A percentile compares a stretch with the other conserved stretches of the same genome.
phyloP scores from a whole-genome alignment of 2,888 invertebrate species.

The Xiphydria camelus region DNA sequence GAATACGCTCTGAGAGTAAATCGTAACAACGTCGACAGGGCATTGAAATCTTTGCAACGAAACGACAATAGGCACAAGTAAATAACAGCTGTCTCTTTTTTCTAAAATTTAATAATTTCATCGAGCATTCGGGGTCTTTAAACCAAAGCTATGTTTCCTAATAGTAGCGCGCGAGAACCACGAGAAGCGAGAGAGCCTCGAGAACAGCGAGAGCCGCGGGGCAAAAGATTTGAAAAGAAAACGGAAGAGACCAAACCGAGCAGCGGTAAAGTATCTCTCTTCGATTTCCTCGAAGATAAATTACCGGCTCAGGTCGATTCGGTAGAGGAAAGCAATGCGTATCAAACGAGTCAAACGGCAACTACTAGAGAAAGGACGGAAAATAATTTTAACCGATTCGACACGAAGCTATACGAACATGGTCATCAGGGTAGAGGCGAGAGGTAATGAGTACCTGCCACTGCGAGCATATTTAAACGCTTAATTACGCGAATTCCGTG shows the following conservation, averaged over 20 bases:
- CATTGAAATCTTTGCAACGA: slow-evolving; percentile 69
- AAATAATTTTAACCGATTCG: slow-evolving; percentile 38
- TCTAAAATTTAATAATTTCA: too few species aligned
- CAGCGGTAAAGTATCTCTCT: slow-evolving; percentile 74
- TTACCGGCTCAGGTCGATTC: slow-evolving; percentile 63
- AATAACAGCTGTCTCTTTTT: too few species aligned
- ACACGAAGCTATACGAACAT: slow-evolving; percentile 29
- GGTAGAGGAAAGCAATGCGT: slow-evolving; percentile 55
- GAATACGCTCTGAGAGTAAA: slow-evolving; percentile 71
- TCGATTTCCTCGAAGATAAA: slow-evolving; percentile 83
- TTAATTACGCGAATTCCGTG: too few species aligned
- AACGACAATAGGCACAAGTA: slow-evolving; percentile 42
- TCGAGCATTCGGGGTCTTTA: too few species aligned
- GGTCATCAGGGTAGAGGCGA: slow-evolving; percentile 39
- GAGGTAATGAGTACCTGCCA: too few species aligned
- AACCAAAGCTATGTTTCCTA: not conserved
- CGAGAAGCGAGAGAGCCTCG: slow-evolving; percentile 55
- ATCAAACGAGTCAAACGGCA: slow-evolving; percentile 22
- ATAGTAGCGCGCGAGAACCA: slow-evolving; percentile 22
- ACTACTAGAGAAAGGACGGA: slow-evolving; percentile 32
- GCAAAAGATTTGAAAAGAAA: slow-evolving; percentile 50
- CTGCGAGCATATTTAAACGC: too few species aligned
- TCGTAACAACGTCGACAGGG: slow-evolving; percentile 74
- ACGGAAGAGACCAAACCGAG: slow-evolving; percentile 72
- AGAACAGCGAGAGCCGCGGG: slow-evolving; percentile 60